Conservation (phyloP, 2,888 invertebrate genomes). For the Heteropelma amictum region DNA sequence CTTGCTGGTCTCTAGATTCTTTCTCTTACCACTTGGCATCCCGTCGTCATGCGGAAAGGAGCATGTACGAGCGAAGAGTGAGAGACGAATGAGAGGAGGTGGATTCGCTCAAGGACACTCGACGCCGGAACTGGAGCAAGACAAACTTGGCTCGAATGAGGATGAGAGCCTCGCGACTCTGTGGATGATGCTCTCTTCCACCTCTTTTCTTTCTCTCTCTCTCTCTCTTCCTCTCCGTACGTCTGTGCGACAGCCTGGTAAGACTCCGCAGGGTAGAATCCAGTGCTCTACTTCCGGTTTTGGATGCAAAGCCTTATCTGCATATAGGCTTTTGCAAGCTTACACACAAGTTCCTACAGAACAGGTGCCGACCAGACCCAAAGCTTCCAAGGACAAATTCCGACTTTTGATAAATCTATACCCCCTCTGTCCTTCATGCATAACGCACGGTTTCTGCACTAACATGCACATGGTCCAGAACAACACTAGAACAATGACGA, state of each 20-base stretch:
- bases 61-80: constrained; percentile 44
- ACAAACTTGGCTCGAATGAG: constrained; percentile 60
- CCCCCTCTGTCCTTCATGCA: not conserved
- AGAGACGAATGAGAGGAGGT: constrained; percentile 39
- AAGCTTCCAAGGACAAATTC: constrained; percentile 28
- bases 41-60: constrained; percentile 44
- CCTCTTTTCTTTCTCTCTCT: not conserved
- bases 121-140: constrained; percentile 67
- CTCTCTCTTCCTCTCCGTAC: not conserved
- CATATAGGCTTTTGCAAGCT: constrained; percentile 42
- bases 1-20: constrained; percentile 43
- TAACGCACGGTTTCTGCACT: constrained; percentile 13
- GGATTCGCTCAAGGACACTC: constrained; percentile 64
- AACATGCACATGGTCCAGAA: constrained; percentile 34
- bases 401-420: not conserved
- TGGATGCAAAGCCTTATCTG: constrained; percentile 34
- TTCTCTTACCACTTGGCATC: constrained; percentile 37
- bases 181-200: constrained; percentile 37
- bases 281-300: constrained; percentile 45
- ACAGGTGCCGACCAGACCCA: constrained; percentile 45
- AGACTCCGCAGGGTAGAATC: constrained; percentile 47
- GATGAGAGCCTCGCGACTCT: constrained; percentile 39
- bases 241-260: constrained; percentile 23
- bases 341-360: constrained; percentile 35
- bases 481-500: constrained; percentile 37